A percentile compares a stretch with the other conserved stretches of the same genome.
These are phyloP conservation scores for Bagarius yarrelli DNA, from an alignment of 2,113 vertebrate genomes.

Conservation along the genomic window DNA sequence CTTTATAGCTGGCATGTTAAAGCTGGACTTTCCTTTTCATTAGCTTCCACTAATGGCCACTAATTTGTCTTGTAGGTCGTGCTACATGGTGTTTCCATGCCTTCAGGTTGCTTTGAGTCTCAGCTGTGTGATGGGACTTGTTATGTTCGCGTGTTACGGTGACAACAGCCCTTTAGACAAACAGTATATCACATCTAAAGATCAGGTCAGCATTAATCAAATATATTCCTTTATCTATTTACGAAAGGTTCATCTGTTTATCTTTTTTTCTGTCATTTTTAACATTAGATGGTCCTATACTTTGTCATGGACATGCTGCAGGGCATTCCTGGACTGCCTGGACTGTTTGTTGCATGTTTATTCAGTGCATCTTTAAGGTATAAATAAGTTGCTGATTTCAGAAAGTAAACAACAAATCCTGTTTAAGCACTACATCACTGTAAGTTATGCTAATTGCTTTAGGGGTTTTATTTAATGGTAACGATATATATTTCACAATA, in stretches of 20 bases:
- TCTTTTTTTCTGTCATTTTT: background rate
- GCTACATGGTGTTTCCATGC: conserved; percentile 90
- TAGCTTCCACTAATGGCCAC: background rate
- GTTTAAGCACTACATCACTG: background rate
- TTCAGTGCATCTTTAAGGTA: conserved; percentile 95
- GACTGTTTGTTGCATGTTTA: conserved; percentile 91
- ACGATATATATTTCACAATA: too few relatives aligned
- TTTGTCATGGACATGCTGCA: conserved; percentile 92
- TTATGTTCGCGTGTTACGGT: conserved; percentile 85
- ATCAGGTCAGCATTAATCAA: conserved; percentile 68
- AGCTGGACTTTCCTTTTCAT: background rate
- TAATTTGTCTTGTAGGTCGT: conserved; percentile 74
- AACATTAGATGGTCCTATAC: conserved; percentile 82
- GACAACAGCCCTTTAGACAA: conserved; percentile 64
- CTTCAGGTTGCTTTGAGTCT: conserved; percentile 84
- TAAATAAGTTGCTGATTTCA: background rate
- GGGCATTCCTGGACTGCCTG: conserved; percentile 83
- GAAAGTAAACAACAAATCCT: background rate
- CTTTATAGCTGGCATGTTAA: background rate
- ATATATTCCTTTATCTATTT: background rate
- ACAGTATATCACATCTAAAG: conserved; percentile 60
- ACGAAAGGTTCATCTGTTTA: background rate
- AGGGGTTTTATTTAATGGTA: background rate
- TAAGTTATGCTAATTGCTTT: background rate
- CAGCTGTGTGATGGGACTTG: conserved; percentile 85